Evolutionary conservation across 2,113 vertebrate species (phyloP), one percentile per base, ranked within the genome.

Genomic region (Scortum barcoo): DNA sequence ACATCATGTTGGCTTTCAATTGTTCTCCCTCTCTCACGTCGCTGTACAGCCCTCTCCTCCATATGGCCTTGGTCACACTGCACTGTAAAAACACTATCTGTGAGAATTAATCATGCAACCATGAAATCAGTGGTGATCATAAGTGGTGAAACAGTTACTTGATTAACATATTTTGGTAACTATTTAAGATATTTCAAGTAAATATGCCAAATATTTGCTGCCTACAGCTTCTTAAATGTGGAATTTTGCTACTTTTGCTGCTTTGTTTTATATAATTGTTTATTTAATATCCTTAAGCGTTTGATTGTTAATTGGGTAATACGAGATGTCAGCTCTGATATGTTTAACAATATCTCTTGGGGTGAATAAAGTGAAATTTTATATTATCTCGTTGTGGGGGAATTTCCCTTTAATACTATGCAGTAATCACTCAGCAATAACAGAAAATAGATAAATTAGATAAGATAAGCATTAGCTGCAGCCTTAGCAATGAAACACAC

Each of bases 1-100:
- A 83, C 42, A 66, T 77, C 38, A 1, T 67, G 72, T 74, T 63
- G 24, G 76, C 46, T 71, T 51, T 80, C 61, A 72, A 46, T 78
- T 81, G 65, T 83, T 79, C 62, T 78, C 22, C 3, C 46, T 38
- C 28, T 0, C 20, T 57, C 50, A 10, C 50, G 1, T 40, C 1
- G 22, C 24, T 62, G 58, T 63, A 50, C 46, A 13, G 10, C 70
- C 2, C 33, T 69, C 69, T 71, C 51, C 54, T 86, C 36, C 68
- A 56, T 71, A 68, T 28, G 12, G 71, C 78, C n/a, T 62, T 69
- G 51, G 38, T 66, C 28, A 48, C 0, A 5, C 38, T 53, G 51
- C 30, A 66, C 70, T 65, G 53, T 78, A 26, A 70, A 72, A 48
- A 76, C 33, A 44, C 16, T 6, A 10, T 48, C 36, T 13, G 54